Evolutionary conservation across 2,797 vertebrate genomes (phyloP), one percentile per base, ranked within the genome.

Genomic region (Cuculus canorus): DNA sequence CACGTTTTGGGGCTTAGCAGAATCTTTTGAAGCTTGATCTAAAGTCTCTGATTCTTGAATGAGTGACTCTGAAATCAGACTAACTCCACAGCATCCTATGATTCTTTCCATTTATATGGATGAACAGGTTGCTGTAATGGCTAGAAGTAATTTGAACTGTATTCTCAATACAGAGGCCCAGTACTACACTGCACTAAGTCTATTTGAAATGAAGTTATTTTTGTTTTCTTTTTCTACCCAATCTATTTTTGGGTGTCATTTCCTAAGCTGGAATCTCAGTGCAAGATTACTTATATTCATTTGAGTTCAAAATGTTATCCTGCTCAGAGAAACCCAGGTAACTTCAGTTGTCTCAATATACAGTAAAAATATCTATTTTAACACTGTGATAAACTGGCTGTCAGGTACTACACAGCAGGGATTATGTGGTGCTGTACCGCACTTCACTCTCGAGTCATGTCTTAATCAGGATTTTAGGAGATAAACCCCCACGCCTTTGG

Each of bases 1-100:
- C 30, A 60, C 28, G 13, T 80, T 85, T 88, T 76, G 66, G 56
- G 35, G 30, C 17, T 82, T 28, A 77, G 60, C 53, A 86, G 63
- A 77, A 72, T 13, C 56, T 94, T 87, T 70, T 87, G 76, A 82
- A 88, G 35, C 19, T 82, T 66, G 30, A 50, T 48, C 56, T 92
- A 30, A 88, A 91, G 84, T 68, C 48, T 82, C 71, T 66, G 27
- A 43, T 56, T 41, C 47, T 70, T 84, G 82, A 64, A 22, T 21
- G 65, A 91, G 37, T 70, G 56, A 47, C 33, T 85, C 64, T 80
- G 56, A 43, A 77, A 82, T 47, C 56, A 66, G 71, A 16, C 15
- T 59, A 57, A 33, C n/a, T 65, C 60, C 47, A 59, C 37, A 85
- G 83, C 27, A 82, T 60, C 56, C n/a, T 66, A 17, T 50, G 87